Percentiles rank a stretch among this genome's conserved stretches.
Conservation (phyloP, 2,113 vertebrate genomes). For the Ctenodactylus gundi region DNA sequence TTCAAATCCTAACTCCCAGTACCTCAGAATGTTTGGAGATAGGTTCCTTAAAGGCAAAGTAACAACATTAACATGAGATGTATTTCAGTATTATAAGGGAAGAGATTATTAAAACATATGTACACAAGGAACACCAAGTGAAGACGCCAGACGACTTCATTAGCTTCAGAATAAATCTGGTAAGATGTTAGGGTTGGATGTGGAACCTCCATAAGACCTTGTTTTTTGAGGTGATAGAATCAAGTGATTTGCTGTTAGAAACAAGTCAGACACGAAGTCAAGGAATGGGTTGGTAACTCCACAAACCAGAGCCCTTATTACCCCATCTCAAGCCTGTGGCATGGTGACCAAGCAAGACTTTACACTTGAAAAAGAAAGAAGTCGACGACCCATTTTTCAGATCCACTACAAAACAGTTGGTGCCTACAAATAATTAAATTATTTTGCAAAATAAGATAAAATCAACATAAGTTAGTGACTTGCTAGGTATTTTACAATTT, state of each 20-base stretch:
- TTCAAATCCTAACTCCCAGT: neutral
- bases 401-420: neutral
- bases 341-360: neutral
- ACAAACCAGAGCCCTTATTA: too few relatives aligned
- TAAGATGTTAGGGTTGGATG: neutral
- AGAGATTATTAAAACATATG: neutral
- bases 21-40: neutral
- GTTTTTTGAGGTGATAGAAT: neutral
- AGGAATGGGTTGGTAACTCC: neutral
- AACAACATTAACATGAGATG: neutral
- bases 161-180: neutral
- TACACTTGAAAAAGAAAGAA: neutral
- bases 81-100: neutral
- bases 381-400: neutral
- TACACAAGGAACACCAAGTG: neutral
- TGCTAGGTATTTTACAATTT: neutral
- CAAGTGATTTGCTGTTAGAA: neutral
- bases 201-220: neutral
- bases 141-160: neutral
- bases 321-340: neutral
- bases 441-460: neutral
- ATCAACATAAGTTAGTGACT: neutral
- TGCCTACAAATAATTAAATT: neutral
- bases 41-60: neutral
- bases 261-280: neutral